Evolutionary conservation across 1,140 invertebrate species (phyloP).

Genomic region (Pristionchus pacificus): DNA sequence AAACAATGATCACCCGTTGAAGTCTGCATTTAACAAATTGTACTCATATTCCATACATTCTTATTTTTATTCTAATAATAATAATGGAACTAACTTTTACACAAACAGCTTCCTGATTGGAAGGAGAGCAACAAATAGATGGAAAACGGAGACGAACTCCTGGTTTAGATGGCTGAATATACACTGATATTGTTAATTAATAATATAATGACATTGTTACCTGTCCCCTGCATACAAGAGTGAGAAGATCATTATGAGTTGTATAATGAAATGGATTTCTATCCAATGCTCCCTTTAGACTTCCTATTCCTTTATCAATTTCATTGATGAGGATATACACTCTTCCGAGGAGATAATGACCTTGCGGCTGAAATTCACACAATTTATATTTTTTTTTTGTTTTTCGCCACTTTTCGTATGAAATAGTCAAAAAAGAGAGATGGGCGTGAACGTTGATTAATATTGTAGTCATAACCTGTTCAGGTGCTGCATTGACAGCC

Average conservation of each 20-base stretch:
- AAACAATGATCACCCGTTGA: slow-evolving; percentile 22
- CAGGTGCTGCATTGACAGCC: too few relatives aligned
- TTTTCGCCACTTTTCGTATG: too few relatives aligned
- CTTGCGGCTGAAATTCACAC: background rate
- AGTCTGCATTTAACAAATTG: background rate
- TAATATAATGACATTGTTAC: too few relatives aligned
- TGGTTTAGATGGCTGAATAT: slow-evolving; percentile 22
- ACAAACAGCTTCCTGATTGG: slow-evolving; percentile 25
- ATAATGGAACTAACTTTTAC: slow-evolving; percentile 10
- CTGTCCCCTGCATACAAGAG: slow-evolving; percentile 28
- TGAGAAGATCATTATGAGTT: slow-evolving; percentile 23
- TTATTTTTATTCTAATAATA: background rate
- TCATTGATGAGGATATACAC: background rate
- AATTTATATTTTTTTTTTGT: too few relatives aligned
- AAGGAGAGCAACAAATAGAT: slow-evolving; percentile 22
- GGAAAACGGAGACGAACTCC: slow-evolving; percentile 17
- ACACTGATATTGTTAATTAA: too few relatives aligned
- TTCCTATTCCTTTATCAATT: slow-evolving; percentile 17
- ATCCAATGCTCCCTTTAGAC: slow-evolving; percentile 27
- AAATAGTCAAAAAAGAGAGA: too few relatives aligned
- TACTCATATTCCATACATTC: background rate
- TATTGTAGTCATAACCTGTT: too few relatives aligned
- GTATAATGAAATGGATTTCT: slow-evolving; percentile 13
- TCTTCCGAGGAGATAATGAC: background rate
- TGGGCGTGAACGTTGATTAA: too few relatives aligned